Evolutionary conservation across 2,113 vertebrate species (phyloP), one percentile per base, ranked within the genome.

Genomic region (Oncorhynchus mykiss): DNA sequence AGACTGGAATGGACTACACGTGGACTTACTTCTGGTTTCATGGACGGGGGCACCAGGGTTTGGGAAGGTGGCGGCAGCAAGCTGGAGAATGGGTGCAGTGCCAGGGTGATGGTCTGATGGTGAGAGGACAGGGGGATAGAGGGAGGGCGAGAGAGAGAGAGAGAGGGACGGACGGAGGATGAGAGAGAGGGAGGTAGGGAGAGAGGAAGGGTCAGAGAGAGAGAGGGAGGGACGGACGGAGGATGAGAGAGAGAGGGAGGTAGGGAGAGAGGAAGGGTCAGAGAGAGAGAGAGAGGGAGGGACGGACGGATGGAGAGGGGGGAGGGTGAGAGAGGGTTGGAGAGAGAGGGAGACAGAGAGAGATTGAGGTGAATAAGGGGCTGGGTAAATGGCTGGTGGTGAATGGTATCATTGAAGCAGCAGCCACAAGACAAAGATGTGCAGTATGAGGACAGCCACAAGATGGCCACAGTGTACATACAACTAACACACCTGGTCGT

Each of bases 331-430:
- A 34, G 71, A 72, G 48, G 45, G 25, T n/a, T 14, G 59, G 67
- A 6, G 39, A 25, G n/a, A 34, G 51, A 9, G 16, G 13, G 49
- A 59, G 49, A 59, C 29, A 67, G 24, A 51, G 39, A 72, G 64
- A 82, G 80, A 85, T 71, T 81, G 69, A 80, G 5, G 74, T 76
- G 72, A 72, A 86, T 90, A 81, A 87, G 18, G 66, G 12, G 12
- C 34, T 4, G 5, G 25, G 39, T 12, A 54, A 8, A 27, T 70
- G 77, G 70, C 39, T 73, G 78, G 71, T 67, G 70, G 67, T 31
- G 59, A n/a, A 62, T 54, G 49, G 70, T 20, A 68, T 74, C 68
- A 73, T 49, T 77, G 16, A 84, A 24, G 76, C 80, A 75, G 72
- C 5, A 59, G 73, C 73, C 72, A 48, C 24, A 67, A 83, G 14